These are phyloP conservation scores for Vanessa tameamea DNA, from an alignment of 1,140 invertebrate species.

Conservation along the genomic window DNA sequence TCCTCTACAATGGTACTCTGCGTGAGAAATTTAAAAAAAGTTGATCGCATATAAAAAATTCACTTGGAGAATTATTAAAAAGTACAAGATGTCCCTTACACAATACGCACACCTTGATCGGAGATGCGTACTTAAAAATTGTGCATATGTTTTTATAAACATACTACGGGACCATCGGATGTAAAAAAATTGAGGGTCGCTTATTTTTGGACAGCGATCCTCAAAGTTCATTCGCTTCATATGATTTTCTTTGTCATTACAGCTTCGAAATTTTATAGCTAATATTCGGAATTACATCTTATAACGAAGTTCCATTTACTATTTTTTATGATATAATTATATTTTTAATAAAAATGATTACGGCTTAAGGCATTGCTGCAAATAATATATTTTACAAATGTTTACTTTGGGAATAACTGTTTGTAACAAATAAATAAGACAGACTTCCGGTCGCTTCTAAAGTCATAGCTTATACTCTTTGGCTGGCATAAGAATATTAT, in stretches of 20 bases:
- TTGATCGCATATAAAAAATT: slow-evolving; percentile 72
- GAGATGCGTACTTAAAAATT: slow-evolving; percentile 74
- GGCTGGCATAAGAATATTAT: not conserved
- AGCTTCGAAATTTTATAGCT: too few species aligned
- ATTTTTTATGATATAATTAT: too few species aligned
- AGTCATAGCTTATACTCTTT: not conserved
- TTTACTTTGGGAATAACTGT: slow-evolving; percentile 53
- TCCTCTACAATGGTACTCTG: slow-evolving; percentile 59
- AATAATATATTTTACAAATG: not conserved
- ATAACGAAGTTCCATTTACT: too few species aligned
- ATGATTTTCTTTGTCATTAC: slow-evolving; percentile 1
- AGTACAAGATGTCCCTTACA: slow-evolving; percentile 67
- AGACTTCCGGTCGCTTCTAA: slow-evolving; percentile 36
- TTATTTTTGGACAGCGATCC: slow-evolving; percentile 29
- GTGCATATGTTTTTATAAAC: slow-evolving; percentile 79
- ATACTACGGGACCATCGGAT: slow-evolving; percentile 52
- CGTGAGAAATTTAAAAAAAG: slow-evolving; percentile 79
- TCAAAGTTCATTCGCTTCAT: slow-evolving; percentile 37
- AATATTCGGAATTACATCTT: too few species aligned
- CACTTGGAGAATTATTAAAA: slow-evolving; percentile 71
- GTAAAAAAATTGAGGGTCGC: slow-evolving; percentile 61
- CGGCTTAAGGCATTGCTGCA: not conserved
- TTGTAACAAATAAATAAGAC: slow-evolving; percentile 54
- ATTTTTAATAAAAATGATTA: too few species aligned
- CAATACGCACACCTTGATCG: slow-evolving; percentile 72